phyloP scores from a whole-genome alignment of 1,140 invertebrate genomes.

The Condylostylus longicornis region DNA sequence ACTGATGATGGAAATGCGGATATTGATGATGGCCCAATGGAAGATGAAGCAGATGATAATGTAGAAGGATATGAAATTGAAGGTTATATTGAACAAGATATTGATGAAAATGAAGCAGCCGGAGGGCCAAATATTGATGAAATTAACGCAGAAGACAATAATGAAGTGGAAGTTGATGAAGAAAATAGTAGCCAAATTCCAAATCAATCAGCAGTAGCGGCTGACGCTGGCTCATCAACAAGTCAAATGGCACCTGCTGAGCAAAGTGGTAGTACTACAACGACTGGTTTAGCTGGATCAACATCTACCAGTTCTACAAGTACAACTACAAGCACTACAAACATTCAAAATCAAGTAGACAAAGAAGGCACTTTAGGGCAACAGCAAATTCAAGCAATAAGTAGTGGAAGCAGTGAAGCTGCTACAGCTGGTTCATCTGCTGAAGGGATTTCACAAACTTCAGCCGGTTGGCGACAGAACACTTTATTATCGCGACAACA shows the following conservation, averaged over 20 bases:
- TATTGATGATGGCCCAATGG: slow-evolving; percentile 26
- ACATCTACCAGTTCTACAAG: slow-evolving; percentile 18
- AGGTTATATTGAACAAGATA: slow-evolving; percentile 37
- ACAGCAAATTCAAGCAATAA: slow-evolving; percentile 41
- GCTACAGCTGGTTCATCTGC: slow-evolving; percentile 8
- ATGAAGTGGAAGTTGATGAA: slow-evolving; percentile 53
- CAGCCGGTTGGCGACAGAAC: slow-evolving; percentile 20
- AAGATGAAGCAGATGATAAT: slow-evolving; percentile 37
- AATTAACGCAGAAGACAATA: slow-evolving; percentile 36
- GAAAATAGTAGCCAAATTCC: slow-evolving; percentile 35
- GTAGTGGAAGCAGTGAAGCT: slow-evolving; percentile 35
- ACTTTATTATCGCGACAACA: slow-evolving; percentile 17
- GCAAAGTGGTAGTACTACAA: too few relatives aligned
- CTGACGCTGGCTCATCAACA: slow-evolving; percentile 6
- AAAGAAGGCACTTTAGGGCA: slow-evolving; percentile 28
- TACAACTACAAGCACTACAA: slow-evolving; percentile 27
- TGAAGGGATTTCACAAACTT: slow-evolving; percentile 5
- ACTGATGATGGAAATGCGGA: slow-evolving; percentile 36
- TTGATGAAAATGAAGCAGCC: slow-evolving; percentile 33
- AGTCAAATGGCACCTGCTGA: slow-evolving; percentile 9
- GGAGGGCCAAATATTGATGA: slow-evolving; percentile 28
- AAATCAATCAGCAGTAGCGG: slow-evolving; percentile 6
- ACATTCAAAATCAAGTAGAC: slow-evolving; percentile 16
- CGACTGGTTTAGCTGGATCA: slow-evolving; percentile 1
- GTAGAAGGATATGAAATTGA: slow-evolving; percentile 40